Evolutionary conservation across 1,140 invertebrate genomes (phyloP), one percentile per base, ranked within the genome.

Genomic region (Nasonia vitripennis): DNA sequence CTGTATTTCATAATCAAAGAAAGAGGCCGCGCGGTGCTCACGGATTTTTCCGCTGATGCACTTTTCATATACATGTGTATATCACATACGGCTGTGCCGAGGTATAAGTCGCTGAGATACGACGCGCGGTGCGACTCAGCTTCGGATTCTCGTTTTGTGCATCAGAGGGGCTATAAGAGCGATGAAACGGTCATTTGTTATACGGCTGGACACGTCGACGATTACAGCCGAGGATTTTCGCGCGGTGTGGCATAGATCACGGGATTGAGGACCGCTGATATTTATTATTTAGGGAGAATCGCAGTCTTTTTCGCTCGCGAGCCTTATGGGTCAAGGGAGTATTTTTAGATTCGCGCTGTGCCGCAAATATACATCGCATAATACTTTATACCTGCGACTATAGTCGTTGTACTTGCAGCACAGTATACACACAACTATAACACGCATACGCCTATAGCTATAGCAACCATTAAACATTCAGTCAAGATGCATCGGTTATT

Each of bases 321-420:
- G 17, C 6, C 27, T 31, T 34, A 34, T 78, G 27, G 55, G 55
- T 78, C 78, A 79, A 55, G 77, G 41, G 37, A 67, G 55, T 79
- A 79, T 79, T 67, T 67, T 68, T 79, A 79, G 78, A 67, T 79
- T 14, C 41, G 37, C 78, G 78, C 67, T 68, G 34, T 48, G 55
- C 34, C 41, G 51, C 7, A 68, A 23, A 68, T 37, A 68, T 34
- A 10, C 67, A 41, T 68, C 37, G 12, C 17, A 67, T 31, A n/a
- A 23, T 31, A 41, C 34, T 79, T 20, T 41, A 67, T 17, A 67
- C 55, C 34, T 55, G 17, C 51, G 51, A 20, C 55, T 62, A 62
- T 62, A 62, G 55, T 20, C 4, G 20, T n/a, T 55, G 2, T 17
- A 55, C 51, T 20, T 20, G 17, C 55, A 0, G 55, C 17, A 62